Evolutionary conservation across 1,140 invertebrate genomes (phyloP).

Genomic region (Aphis gossypii): DNA sequence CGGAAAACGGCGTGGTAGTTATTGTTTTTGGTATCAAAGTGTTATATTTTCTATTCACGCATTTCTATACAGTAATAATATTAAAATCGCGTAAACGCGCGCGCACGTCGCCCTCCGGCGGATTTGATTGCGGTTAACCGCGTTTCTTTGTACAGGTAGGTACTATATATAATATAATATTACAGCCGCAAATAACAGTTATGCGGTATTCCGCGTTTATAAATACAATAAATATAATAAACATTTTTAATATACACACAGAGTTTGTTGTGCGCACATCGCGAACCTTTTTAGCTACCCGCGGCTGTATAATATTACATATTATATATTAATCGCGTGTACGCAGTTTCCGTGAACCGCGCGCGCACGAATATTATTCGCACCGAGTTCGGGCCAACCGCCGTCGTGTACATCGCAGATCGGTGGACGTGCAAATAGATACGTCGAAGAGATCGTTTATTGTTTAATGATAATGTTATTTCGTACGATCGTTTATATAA

Average conservation of each 20-base stretch:
- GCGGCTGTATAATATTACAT: too few relatives aligned
- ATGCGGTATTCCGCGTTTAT: background rate
- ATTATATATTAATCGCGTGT: background rate
- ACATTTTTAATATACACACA: background rate
- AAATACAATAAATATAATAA: background rate
- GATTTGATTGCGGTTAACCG: conserved; percentile 8
- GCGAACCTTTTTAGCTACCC: background rate
- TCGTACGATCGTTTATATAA: background rate
- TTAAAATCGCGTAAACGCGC: background rate
- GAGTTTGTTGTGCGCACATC: background rate
- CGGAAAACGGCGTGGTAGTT: background rate
- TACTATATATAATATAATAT: background rate
- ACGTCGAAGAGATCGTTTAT: background rate
- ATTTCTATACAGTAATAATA: background rate
- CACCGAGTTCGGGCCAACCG: background rate
- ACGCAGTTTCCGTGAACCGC: background rate
- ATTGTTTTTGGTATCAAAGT: background rate
- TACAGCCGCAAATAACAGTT: background rate
- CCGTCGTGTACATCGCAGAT: background rate
- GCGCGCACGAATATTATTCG: background rate
- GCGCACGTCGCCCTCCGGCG: background rate
- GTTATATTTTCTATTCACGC: background rate
- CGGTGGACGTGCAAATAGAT: background rate
- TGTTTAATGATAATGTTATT: background rate
- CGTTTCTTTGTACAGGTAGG: background rate